Base-by-base conservation (phyloP, 2,113 vertebrate genomes). In the Ageneiosus marmoratus region DNA sequence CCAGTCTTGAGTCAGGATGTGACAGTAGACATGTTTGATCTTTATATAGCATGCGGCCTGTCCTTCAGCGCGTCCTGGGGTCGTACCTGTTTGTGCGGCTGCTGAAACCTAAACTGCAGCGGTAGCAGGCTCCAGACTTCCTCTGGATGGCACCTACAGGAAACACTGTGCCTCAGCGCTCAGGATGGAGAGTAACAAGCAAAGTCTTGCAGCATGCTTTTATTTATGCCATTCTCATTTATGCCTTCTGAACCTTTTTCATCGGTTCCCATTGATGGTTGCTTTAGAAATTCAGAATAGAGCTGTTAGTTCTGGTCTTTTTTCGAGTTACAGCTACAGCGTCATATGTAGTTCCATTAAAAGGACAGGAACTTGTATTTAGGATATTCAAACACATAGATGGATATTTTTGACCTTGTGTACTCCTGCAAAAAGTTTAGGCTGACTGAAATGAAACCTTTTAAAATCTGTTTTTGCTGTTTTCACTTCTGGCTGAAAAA, bases 101-200 rank as follows among this genome's bases (percentile, higher is more conserved):
- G 87, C 85, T 85, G 79, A 78, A 92, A 90, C 80, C 78, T 87
- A 90, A 92, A 89, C 90, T 86, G 85, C 87, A 90, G 83, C 89
- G 84, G 88, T 83, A 90, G 88, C 91, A 90, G 84, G 90, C 88
- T 88, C 89, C 90, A 89, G 89, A 92, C 89, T 93, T 93, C 92
- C 92, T 90, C 58, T 90, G 87, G 86, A 90, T 90, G 90, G 85
- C 89, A 92, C 92, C 89, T 89, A 89, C 91, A 93, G 93, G 91
- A 93, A 92, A 87, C 88, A 76, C 80, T 87, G 78, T 86, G 80
- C 88, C 87, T 77, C 79, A 82, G 84, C 80, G 87, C 89, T 87
- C 86, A 84, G 86, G 89, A 90, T 55, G 69, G 84, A 72, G 84
- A 85, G 69, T 88, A 84, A 87, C 56, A 83, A 87, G 89, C 86